Base-by-base conservation (phyloP, 1,140 invertebrate species). In the Aphaenogaster ashmeadi region DNA sequence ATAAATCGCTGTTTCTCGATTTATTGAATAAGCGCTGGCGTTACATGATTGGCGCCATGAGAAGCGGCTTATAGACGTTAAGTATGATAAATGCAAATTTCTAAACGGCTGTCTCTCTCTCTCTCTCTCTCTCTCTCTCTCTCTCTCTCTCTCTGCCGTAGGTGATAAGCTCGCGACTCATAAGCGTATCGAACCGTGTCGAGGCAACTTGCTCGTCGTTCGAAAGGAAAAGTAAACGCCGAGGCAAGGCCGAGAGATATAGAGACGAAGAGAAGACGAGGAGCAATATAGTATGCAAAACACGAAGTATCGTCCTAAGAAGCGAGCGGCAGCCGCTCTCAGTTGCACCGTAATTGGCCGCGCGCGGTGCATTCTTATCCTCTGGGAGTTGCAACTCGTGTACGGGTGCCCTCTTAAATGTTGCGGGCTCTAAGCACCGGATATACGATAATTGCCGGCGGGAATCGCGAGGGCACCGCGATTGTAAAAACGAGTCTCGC, bases 331-430 rank as follows among this genome's bases (percentile, higher is more conserved):
- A 66, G 79, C 62, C 83, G 67, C 86, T 88, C 78, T 87, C 79
- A 66, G 72, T 74, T 72, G 71, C 88, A 72, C 71, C 71, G 89
- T 91, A 91, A 91, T 91, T 91, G 90, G 90, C 89, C 89, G 87
- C 67, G 89, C 90, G 74, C 87, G 85, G 71, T 83, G 87, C 90
- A 83, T 90, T 91, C 90, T 91, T 91, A 90, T 90, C 86, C 85
- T 74, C 71, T 15, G 44, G 27, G 18, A 84, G 77, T 66, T 83
- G 74, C 78, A 67, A 79, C 90, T 91, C 56, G 87, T 77, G 77
- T 85, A 78, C 62, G 75, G 75, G 86, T 44, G 54, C 60, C 9
- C 86, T 88, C 62, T 90, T 90, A 90, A 90, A 88, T 50, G 88
- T 87, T 79, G 88, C 69, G 74, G 79, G 72, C 58, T 90, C 89